Evolutionary conservation across 2,113 vertebrate species (phyloP).

Genomic region (Porphyrio hochstetteri): DNA sequence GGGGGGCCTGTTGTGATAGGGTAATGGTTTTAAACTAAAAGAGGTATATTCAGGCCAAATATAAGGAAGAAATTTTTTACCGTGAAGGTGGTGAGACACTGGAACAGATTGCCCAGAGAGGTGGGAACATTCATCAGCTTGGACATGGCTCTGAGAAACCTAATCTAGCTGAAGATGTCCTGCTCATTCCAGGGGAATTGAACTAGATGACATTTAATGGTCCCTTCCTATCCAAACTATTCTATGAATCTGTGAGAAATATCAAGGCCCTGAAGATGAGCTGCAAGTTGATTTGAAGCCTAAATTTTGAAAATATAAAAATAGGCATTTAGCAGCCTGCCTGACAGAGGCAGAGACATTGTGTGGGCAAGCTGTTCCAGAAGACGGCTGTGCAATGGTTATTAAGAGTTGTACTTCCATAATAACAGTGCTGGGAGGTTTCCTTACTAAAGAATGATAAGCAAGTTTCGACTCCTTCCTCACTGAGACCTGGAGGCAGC

Average conservation of each 20-base stretch:
- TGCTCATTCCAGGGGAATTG: no score
- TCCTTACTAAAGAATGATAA: conserved; percentile 31
- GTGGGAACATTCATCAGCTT: no score
- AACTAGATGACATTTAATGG: no score
- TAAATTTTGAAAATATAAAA: conserved; percentile 59
- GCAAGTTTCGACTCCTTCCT: not conserved
- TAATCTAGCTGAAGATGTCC: no score
- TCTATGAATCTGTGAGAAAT: not conserved
- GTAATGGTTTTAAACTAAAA: no score
- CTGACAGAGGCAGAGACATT: conserved; percentile 52
- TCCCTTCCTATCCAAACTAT: no score
- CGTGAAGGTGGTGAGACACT: no score
- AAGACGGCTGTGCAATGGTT: conserved; percentile 36
- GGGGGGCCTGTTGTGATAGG: no score
- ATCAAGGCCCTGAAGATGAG: not conserved
- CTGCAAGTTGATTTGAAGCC: conserved; percentile 28
- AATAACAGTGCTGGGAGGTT: conserved; percentile 36
- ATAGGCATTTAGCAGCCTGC: conserved; percentile 51
- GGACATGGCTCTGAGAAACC: no score
- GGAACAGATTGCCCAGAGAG: no score
- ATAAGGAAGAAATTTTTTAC: no score
- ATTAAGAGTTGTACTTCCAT: conserved; percentile 48
- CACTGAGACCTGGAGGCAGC: conserved; percentile 13
- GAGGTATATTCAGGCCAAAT: no score
- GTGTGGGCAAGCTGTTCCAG: conserved; percentile 58